Evolutionary conservation across 1,140 invertebrate genomes (phyloP).

Genomic region (Drosophila ogumai): DNA sequence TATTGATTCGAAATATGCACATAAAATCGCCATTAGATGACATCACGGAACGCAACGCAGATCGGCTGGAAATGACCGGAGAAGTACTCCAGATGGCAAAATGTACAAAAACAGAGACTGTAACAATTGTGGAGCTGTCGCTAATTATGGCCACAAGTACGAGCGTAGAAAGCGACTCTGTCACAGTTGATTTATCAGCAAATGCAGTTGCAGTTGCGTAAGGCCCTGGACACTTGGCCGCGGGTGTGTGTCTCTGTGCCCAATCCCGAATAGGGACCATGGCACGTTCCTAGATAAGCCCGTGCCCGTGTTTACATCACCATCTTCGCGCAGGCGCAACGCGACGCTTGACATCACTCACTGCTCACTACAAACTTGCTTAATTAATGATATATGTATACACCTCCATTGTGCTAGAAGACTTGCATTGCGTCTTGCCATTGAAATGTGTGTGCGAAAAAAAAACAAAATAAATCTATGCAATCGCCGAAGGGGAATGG

Average conservation of each 20-base stretch:
- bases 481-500: conserved; percentile 1
- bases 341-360: conserved; percentile 62
- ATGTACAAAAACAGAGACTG: conserved; percentile 31
- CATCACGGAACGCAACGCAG: conserved; percentile 23
- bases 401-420: conserved; percentile 60
- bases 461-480: conserved; percentile 51
- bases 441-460: conserved; percentile 66
- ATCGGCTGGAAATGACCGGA: conserved; percentile 3
- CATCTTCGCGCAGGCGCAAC: conserved; percentile 59
- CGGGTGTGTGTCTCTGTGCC: conserved; percentile 38
- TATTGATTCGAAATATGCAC: conserved; percentile 42
- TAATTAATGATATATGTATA: conserved; percentile 51
- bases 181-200: conserved; percentile 43
- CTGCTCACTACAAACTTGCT: conserved; percentile 28
- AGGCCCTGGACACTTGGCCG: conserved; percentile 5
- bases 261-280: conserved; percentile 45
- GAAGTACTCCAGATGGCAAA: neutral
- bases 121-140: conserved; percentile 26
- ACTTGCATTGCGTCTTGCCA: conserved; percentile 53
- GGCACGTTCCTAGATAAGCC: conserved; percentile 64
- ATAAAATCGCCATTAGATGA: conserved; percentile 43
- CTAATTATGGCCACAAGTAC: conserved; percentile 2
- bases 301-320: conserved; percentile 67
- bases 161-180: conserved; percentile 32
- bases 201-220: conserved; percentile 28